phyloP scores from a whole-genome alignment of 2,797 vertebrate species.

The Gymnoscopelus microlampas region DNA sequence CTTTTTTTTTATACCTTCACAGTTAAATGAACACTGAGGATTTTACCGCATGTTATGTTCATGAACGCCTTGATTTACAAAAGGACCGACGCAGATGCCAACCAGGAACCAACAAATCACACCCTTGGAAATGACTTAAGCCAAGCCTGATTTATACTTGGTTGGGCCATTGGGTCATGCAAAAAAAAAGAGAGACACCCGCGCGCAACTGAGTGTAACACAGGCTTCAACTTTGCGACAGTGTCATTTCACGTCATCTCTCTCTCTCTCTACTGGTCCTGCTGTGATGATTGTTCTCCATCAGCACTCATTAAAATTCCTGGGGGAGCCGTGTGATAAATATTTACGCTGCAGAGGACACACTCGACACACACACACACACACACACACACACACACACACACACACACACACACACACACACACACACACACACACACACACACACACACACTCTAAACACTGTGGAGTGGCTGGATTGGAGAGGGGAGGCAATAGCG shows the following conservation, averaged over 20 bases:
- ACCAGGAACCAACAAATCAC: too few species aligned
- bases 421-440: neutral
- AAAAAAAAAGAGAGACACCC: too few species aligned
- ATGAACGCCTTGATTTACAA: conserved; percentile 17
- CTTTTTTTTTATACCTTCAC: too few species aligned
- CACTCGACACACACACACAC: conserved; percentile 47
- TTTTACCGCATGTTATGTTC: conserved; percentile 7
- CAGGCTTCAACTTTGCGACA: neutral
- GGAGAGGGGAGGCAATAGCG: conserved; percentile 20
- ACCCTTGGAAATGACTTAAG: too few species aligned
- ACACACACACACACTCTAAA: conserved; percentile 70
- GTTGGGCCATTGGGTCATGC: too few species aligned
- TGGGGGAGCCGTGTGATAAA: conserved; percentile 72
- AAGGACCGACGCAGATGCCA: neutral
- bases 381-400: too few species aligned
- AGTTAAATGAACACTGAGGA: too few species aligned
- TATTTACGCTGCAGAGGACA: conserved; percentile 75
- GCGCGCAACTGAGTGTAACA: too few species aligned
- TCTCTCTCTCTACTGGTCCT: neutral
- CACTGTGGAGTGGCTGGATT: conserved; percentile 66
- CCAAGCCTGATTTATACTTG: too few species aligned
- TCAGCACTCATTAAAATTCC: conserved; percentile 78
- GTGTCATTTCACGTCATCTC: conserved; percentile 28
- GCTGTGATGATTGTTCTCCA: conserved; percentile 64
- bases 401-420: neutral